Percentiles rank a stretch among this genome's conserved stretches.
Evolutionary conservation across 2,797 vertebrate genomes (phyloP).

Genomic region (Sebastes taczanowskii): DNA sequence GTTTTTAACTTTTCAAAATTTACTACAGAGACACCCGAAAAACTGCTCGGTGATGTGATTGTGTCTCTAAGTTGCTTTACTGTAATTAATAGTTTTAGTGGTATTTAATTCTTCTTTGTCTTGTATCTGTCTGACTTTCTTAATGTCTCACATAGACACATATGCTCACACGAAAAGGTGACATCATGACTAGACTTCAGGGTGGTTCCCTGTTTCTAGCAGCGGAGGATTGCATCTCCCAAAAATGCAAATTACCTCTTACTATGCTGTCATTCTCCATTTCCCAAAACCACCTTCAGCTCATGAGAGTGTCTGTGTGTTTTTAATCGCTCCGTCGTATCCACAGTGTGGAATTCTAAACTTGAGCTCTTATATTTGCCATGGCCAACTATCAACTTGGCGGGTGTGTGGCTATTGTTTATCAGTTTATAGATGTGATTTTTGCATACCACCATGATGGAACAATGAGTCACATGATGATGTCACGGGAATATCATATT

Average conservation of each 20-base stretch:
- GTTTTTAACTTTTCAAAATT: neutral
- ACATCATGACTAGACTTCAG: neutral
- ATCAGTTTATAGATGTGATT: constrained; percentile 57
- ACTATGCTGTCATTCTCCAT: neutral
- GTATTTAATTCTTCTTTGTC: neutral
- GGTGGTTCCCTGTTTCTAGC: neutral
- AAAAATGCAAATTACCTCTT: constrained; percentile 22
- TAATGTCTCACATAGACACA: neutral
- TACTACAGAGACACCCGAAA: neutral
- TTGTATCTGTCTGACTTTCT: neutral
- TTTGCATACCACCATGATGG: constrained; percentile 60
- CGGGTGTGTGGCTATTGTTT: constrained; percentile 52
- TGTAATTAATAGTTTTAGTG: neutral
- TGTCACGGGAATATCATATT: constrained; percentile 59
- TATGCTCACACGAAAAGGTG: neutral
- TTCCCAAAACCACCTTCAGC: neutral
- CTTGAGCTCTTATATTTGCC: constrained; percentile 37
- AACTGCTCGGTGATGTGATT: neutral
- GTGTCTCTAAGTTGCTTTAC: no score
- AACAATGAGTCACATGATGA: constrained; percentile 71
- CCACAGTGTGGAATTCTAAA: constrained; percentile 31
- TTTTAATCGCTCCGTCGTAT: constrained; percentile 4
- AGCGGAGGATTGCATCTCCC: neutral
- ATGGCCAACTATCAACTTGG: constrained; percentile 39
- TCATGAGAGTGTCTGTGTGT: neutral